Percentiles rank a stretch among this genome's conserved stretches.
phyloP scores from a whole-genome alignment of 2,113 vertebrate species.

The Falcunculus frontatus region DNA sequence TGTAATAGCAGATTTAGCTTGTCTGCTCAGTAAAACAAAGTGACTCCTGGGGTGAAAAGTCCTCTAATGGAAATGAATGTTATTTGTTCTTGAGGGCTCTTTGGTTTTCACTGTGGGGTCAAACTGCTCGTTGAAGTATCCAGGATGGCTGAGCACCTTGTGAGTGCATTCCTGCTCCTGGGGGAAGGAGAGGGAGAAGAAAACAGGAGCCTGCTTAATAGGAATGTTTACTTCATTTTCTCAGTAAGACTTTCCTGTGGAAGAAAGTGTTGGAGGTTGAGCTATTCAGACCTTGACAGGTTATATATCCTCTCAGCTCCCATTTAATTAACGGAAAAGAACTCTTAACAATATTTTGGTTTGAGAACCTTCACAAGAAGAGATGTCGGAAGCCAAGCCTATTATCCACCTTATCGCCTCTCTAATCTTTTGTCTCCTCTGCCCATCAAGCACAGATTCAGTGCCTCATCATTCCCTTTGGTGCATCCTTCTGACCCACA shows the following conservation, averaged over 20 bases:
- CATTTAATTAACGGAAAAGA: not conserved
- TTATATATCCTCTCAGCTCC: not conserved
- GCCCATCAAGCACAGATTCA: not conserved
- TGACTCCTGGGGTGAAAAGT: not conserved
- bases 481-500: not conserved
- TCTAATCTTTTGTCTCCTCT: not conserved
- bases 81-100: not conserved
- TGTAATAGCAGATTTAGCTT: not conserved
- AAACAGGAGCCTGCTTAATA: not conserved
- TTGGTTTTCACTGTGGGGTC: not conserved
- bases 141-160: not conserved
- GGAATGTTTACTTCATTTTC: not conserved
- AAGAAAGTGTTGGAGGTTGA: not conserved
- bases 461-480: not conserved
- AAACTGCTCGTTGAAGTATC: not conserved
- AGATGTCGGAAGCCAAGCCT: not conserved
- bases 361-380: not conserved
- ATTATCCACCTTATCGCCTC: not conserved
- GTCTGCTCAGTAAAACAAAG: not conserved
- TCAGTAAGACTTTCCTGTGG: not conserved
- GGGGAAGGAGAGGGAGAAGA: not conserved
- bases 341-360: not conserved
- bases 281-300: not conserved
- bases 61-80: not conserved
- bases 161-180: not conserved